phyloP scores from a whole-genome alignment of 2,113 vertebrate genomes.

The Mesitornis unicolor region DNA sequence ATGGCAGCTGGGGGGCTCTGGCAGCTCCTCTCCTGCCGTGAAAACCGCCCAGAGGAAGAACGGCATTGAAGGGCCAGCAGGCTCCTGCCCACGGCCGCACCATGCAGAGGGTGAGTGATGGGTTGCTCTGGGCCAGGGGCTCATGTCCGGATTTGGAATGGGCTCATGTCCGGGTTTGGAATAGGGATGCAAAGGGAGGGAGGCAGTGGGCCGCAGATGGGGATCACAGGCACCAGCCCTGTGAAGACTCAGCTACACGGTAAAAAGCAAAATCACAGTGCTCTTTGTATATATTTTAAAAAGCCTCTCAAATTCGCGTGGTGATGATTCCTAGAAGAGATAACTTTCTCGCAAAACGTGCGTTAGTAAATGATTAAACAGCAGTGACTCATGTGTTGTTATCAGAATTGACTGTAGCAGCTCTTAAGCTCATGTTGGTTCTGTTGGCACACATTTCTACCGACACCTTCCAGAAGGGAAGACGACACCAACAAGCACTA shows the following conservation, averaged over 20 bases:
- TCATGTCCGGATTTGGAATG: not conserved
- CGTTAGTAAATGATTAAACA: not conserved
- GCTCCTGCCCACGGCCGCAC: rapidly evolving
- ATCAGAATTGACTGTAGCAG: not conserved
- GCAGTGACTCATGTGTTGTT: slow-evolving; percentile 23
- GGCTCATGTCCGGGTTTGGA: not conserved
- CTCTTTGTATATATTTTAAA: not conserved
- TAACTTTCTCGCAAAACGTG: not conserved
- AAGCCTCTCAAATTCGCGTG: not conserved
- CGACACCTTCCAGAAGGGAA: not conserved
- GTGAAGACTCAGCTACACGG: rapidly evolving
- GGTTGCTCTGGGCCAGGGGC: rapidly evolving
- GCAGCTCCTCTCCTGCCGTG: no score
- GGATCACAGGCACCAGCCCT: not conserved
- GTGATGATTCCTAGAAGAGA: not conserved
- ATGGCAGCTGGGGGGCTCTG: not conserved
- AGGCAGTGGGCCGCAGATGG: rapidly evolving
- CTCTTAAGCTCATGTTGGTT: not conserved
- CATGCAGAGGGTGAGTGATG: rapidly evolving
- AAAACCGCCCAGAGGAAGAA: no score
- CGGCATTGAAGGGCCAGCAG: rapidly evolving
- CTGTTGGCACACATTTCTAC: not conserved
- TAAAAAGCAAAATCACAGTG: not conserved
- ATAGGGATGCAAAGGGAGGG: rapidly evolving
- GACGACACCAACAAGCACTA: not conserved